Percentiles rank a stretch among this genome's conserved stretches.
phyloP scores from a whole-genome alignment of 2,888 invertebrate species.

The Lypha dubia region DNA sequence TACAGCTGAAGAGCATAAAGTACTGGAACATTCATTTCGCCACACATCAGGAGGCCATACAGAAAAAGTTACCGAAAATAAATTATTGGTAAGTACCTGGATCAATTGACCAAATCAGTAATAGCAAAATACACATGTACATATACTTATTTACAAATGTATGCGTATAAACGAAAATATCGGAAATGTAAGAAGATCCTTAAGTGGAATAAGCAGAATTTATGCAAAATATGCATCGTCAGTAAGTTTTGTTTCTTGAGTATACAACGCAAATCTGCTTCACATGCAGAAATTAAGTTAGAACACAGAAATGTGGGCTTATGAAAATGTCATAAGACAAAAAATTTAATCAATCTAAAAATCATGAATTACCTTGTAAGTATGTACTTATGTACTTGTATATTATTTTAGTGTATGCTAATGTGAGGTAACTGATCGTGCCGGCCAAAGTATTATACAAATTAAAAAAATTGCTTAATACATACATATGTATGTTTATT shows the following conservation, averaged over 20 bases:
- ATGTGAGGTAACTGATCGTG: conserved; percentile 5
- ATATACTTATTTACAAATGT: background rate
- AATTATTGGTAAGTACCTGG: conserved; percentile 76
- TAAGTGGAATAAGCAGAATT: conserved; percentile 22
- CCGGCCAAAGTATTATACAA: background rate
- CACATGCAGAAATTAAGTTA: background rate
- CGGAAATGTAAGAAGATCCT: conserved; percentile 49
- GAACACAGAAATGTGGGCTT: no score
- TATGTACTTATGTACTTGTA: background rate
- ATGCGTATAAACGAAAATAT: background rate
- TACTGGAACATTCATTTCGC: conserved; percentile 78
- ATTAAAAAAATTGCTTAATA: background rate
- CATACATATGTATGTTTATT: no score
- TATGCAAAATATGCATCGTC: conserved; percentile 36
- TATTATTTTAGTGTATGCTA: no score
- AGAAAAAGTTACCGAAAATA: conserved; percentile 78
- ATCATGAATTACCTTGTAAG: no score
- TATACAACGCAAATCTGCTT: background rate
- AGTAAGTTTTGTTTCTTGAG: conserved; percentile 38
- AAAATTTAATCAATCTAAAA: no score
- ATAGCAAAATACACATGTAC: background rate
- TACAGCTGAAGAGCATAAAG: conserved; percentile 78
- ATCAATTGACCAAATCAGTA: background rate
- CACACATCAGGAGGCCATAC: conserved; percentile 77
- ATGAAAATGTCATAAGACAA: no score